These are phyloP conservation scores for Hipparchia sbordonii DNA, from an alignment of 2,888 invertebrate species.

Conservation along the genomic window DNA sequence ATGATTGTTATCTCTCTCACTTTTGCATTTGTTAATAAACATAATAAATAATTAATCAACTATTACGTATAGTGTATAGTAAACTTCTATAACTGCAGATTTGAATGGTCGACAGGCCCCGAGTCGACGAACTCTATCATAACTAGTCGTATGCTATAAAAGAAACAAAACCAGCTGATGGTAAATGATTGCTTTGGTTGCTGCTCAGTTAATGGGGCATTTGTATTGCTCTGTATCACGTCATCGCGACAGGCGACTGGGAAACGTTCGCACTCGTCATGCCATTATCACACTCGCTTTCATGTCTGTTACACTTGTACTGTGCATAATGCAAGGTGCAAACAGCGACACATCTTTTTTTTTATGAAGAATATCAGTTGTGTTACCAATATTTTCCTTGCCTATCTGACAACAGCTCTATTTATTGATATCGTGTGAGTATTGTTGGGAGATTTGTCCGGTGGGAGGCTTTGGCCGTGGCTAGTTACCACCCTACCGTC, in stretches of 20 bases:
- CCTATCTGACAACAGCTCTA: too few relatives aligned
- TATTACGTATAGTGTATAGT: neutral
- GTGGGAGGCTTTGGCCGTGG: too few relatives aligned
- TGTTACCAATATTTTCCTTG: too few relatives aligned
- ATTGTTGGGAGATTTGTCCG: too few relatives aligned
- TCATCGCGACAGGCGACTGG: conserved; percentile 33
- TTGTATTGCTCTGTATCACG: conserved; percentile 40
- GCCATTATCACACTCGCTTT: conserved; percentile 34
- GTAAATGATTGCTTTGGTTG: conserved; percentile 25
- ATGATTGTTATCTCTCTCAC: too few relatives aligned
- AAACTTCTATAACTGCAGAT: neutral
- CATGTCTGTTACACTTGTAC: conserved; percentile 3
- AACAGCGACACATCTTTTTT: neutral
- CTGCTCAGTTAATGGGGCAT: conserved; percentile 31
- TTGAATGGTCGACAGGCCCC: neutral
- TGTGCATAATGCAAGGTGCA: neutral
- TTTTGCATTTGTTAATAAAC: too few relatives aligned
- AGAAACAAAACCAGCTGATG: conserved; percentile 18
- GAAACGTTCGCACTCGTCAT: conserved; percentile 36
- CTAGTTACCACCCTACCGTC: too few relatives aligned
- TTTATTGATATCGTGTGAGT: too few relatives aligned
- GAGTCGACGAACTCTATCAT: neutral
- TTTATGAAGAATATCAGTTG: too few relatives aligned
- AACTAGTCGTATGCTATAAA: neutral
- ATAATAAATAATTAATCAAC: too few relatives aligned